These are phyloP conservation scores for Arremon brunneinucha DNA, from an alignment of 2,797 vertebrate genomes.

Conservation along the genomic window DNA sequence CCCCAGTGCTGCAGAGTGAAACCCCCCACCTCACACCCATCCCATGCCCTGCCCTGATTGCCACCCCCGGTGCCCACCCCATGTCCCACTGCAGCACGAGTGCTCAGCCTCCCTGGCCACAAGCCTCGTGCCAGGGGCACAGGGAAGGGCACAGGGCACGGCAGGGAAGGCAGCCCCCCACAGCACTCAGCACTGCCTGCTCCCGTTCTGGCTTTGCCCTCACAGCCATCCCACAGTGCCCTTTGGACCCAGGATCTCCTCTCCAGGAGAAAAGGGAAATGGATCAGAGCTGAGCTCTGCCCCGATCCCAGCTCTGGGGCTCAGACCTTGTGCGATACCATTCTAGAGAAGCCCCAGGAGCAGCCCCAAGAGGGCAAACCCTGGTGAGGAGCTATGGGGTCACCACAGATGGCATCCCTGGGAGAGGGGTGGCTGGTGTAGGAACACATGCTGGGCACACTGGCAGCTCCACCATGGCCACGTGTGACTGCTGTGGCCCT, in stretches of 20 bases:
- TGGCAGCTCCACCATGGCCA: accelerated
- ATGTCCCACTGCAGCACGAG: accelerated
- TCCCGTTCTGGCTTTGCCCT: not conserved
- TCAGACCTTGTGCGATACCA: accelerated
- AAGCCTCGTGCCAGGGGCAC: accelerated
- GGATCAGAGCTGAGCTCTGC: not conserved
- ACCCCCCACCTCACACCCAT: no score
- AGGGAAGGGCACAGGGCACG: not conserved
- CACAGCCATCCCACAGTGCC: accelerated
- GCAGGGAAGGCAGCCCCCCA: not conserved
- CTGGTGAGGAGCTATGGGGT: accelerated
- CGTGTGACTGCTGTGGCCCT: accelerated
- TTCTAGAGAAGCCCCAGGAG: accelerated
- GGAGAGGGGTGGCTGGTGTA: accelerated
- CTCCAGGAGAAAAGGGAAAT: not conserved
- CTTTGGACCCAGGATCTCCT: not conserved
- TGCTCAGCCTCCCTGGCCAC: not conserved
- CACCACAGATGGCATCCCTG: not conserved
- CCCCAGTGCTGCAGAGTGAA: not conserved
- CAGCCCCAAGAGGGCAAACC: not conserved
- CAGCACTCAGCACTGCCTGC: accelerated
- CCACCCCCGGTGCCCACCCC: not conserved
- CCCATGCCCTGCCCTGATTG: accelerated
- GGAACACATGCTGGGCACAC: accelerated
- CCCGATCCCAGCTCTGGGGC: accelerated